Base-by-base conservation (phyloP, 2,797 vertebrate species). In the Pantherophis alleghaniensis region DNA sequence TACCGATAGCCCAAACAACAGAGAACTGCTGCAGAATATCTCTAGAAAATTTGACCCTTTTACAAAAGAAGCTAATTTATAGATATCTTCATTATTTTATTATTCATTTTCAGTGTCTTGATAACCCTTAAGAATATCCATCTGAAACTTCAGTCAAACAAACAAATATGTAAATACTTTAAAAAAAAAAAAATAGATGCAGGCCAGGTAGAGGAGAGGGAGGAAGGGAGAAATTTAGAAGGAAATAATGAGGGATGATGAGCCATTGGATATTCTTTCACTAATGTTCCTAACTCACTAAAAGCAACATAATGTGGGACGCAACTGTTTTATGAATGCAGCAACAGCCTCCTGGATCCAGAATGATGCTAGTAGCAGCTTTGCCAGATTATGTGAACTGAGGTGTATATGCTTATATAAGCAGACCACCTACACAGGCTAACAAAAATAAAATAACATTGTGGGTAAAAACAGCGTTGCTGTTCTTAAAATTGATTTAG, bases 141-240 rank as follows among this genome's bases (percentile, higher is more conserved):
- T 87, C 88, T 90, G 69, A 93, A 87, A 90, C 86, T 79, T 91
- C 91, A 74, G 66, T 94, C 95, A 83, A 94, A 90, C 55, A 94
- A 94, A 91, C 55, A 94, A 94, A 0, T 2, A 90, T 92, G 56
- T 74, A 56, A 53, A 60, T 0, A 12, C 60, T 22, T 16, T 4
- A 12, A 42, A 42, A 42, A 42, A 42, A 42, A 32, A 42, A 42
- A 42, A 12, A 92, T 60, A 28, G 14, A 57, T 42, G 47, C 55
- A 42, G 51, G 74, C 18, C 63, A 20, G 5, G 87, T 56, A 13
- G 6, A 55, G 16, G 32, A 37, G 24, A 26, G 4, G 32, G 37
- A 26, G 32, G 22, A 18, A 63, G 26, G n/a, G 22, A 9, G 13
- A 42, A 32, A n/a, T 55, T 63, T 86, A 4, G 74, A 47, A 83